phyloP scores from a whole-genome alignment of 92 coral and sea anemone species.

The Micromussa lordhowensis region DNA sequence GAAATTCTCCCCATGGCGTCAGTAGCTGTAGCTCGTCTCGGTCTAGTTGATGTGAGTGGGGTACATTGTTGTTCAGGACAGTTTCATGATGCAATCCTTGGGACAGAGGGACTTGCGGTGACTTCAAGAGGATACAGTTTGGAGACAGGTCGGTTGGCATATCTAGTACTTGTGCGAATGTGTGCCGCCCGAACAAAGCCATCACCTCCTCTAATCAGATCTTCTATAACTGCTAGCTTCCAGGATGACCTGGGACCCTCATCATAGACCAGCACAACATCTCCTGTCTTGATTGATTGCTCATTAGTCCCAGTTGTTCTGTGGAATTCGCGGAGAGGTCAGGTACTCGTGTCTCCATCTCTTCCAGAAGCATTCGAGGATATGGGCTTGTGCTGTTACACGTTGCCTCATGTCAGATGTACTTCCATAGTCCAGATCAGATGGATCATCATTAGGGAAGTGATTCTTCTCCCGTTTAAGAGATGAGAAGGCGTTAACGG shows the following conservation, averaged over 20 bases:
- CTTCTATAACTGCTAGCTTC: conserved; percentile 64
- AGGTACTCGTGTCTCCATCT: conserved; percentile 67
- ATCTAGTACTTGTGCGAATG: conserved; percentile 59
- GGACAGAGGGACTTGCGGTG: conserved; percentile 2
- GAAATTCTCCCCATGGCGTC: conserved; percentile 41
- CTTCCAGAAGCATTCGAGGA: too few relatives aligned
- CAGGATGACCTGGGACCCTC: conserved; percentile 54
- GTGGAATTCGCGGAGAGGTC: conserved; percentile 62
- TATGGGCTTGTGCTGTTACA: too few relatives aligned
- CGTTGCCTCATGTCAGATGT: too few relatives aligned
- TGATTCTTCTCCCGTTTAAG: conserved; percentile 31
- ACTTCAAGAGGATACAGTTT: conserved; percentile 68
- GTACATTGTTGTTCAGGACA: not conserved
- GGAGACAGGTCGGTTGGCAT: too few relatives aligned
- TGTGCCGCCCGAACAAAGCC: conserved; percentile 63
- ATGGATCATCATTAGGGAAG: not conserved
- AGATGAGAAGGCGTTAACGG: conserved; percentile 52
- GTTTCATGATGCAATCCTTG: conserved; percentile 13
- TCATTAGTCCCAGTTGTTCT: conserved; percentile 47
- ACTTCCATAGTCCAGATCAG: too few relatives aligned
- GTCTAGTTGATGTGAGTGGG: conserved; percentile 11
- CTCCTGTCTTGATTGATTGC: conserved; percentile 35
- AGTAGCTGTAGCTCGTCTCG: conserved; percentile 29
- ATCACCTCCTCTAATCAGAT: conserved; percentile 57
- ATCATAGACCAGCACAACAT: conserved; percentile 62